Evolutionary conservation across 2,888 invertebrate genomes (phyloP).

Genomic region (Andrena chrysosceles): DNA sequence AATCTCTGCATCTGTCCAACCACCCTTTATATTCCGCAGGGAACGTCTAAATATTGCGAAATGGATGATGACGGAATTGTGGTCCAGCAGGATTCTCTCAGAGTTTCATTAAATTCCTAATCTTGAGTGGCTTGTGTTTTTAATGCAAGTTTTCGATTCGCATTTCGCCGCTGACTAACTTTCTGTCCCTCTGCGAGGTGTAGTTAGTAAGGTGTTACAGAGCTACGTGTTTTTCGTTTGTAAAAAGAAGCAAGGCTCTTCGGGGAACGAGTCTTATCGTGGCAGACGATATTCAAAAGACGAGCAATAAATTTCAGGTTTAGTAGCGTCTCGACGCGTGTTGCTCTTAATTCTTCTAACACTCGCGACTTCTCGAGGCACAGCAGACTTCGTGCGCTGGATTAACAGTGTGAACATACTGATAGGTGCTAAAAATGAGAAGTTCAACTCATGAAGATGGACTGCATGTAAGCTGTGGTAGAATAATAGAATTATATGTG

Average conservation of each 20-base stretch:
- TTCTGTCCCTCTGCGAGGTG: background rate
- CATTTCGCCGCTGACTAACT: too few species aligned
- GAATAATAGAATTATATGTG: too few species aligned
- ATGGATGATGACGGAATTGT: background rate
- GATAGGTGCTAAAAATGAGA: too few species aligned
- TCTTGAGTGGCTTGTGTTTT: background rate
- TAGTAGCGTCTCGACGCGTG: constrained; percentile 21
- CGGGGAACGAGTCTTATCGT: constrained; percentile 37
- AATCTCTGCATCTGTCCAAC: constrained; percentile 22
- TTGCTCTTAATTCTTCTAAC: background rate
- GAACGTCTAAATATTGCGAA: constrained; percentile 6
- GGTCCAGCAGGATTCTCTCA: background rate
- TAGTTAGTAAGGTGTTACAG: background rate
- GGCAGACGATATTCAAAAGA: constrained; percentile 13
- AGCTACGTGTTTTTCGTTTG: background rate
- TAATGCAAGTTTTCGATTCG: background rate
- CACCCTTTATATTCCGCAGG: background rate
- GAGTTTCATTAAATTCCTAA: background rate
- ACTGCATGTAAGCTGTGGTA: too few species aligned
- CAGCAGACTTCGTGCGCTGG: background rate
- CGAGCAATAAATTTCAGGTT: constrained; percentile 42
- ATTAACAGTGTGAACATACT: background rate
- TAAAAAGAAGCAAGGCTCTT: constrained; percentile 7
- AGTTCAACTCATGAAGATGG: background rate
- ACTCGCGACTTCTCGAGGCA: background rate